phyloP scores from a whole-genome alignment of 2,888 invertebrate species.

The Caenorhabditis japonica region DNA sequence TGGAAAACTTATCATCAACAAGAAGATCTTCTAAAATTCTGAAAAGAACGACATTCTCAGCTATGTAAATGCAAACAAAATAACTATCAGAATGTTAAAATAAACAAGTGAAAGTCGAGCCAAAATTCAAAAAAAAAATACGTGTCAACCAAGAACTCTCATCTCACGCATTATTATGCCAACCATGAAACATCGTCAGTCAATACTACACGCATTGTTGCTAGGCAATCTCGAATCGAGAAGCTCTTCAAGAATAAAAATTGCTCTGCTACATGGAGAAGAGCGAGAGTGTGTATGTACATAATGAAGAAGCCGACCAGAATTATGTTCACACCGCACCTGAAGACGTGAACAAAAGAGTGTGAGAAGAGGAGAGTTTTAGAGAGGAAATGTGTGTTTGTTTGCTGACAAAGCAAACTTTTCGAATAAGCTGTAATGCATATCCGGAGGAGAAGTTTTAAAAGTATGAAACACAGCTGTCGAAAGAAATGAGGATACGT shows the following conservation, averaged over 20 bases:
- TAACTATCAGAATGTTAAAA: too few species aligned
- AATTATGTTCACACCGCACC: constrained; percentile 40
- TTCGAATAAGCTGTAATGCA: constrained; percentile 40
- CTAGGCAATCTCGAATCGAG: constrained; percentile 17
- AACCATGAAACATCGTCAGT: too few species aligned
- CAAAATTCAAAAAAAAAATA: not conserved
- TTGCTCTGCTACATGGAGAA: too few species aligned
- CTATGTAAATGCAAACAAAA: too few species aligned
- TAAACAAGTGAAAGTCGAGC: too few species aligned
- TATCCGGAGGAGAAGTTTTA: too few species aligned
- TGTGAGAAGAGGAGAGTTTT: constrained; percentile 7
- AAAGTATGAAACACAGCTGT: too few species aligned
- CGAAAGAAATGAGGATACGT: too few species aligned
- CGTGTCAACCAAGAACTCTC: not conserved
- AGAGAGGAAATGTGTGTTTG: constrained; percentile 17
- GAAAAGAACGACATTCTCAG: too few species aligned
- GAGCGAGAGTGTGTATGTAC: constrained; percentile 20
- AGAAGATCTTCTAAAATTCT: too few species aligned
- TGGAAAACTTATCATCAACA: too few species aligned
- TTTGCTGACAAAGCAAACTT: constrained; percentile 44
- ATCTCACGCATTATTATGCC: constrained; percentile 9
- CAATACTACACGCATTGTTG: constrained; percentile 5
- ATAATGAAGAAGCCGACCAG: constrained; percentile 16
- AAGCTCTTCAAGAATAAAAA: constrained; percentile 13
- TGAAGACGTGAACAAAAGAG: constrained; percentile 35